Percentiles rank a stretch among this genome's conserved stretches.
Evolutionary conservation across 2,797 vertebrate genomes (phyloP).

Genomic region (Hyperoplus lanceolatus): DNA sequence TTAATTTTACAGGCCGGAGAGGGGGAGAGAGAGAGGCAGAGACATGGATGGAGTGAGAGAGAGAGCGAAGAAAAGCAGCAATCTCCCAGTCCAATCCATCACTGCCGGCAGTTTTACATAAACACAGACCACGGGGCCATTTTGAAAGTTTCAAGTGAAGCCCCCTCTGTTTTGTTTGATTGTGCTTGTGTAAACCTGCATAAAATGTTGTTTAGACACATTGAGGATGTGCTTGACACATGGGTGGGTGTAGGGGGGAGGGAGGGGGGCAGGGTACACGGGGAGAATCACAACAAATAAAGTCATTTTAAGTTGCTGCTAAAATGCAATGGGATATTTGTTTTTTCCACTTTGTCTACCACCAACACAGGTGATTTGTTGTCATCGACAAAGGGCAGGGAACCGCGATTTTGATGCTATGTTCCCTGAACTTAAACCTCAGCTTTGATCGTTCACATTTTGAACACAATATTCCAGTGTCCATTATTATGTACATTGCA

Average conservation of each 20-base stretch:
- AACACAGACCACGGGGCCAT: conserved; percentile 50
- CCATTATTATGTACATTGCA: too few relatives aligned
- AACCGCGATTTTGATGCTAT: too few relatives aligned
- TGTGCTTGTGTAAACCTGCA: conserved; percentile 74
- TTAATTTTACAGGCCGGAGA: conserved; percentile 41
- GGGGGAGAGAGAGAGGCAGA: conserved; percentile 2
- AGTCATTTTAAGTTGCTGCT: too few relatives aligned
- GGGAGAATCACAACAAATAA: neutral
- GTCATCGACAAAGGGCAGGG: too few relatives aligned
- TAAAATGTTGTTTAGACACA: conserved; percentile 76
- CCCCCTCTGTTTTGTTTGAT: conserved; percentile 71
- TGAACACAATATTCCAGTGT: too few relatives aligned
- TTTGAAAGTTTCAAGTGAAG: conserved; percentile 66
- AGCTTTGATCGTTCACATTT: too few relatives aligned
- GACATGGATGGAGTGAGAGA: neutral
- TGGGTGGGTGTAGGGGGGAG: conserved; percentile 11
- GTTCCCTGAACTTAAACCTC: too few relatives aligned
- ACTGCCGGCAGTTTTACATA: conserved; percentile 65
- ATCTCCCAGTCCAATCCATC: conserved; percentile 59
- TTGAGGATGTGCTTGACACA: conserved; percentile 66
- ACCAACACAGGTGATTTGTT: too few relatives aligned
- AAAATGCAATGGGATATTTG: too few relatives aligned
- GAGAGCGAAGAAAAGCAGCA: conserved; percentile 44
- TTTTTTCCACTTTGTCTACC: too few relatives aligned
- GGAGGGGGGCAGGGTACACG: neutral